A percentile compares a stretch with the other conserved stretches of the same genome.
Evolutionary conservation across 1,140 invertebrate species (phyloP).

Genomic region (Ceratosolen solmsi): DNA sequence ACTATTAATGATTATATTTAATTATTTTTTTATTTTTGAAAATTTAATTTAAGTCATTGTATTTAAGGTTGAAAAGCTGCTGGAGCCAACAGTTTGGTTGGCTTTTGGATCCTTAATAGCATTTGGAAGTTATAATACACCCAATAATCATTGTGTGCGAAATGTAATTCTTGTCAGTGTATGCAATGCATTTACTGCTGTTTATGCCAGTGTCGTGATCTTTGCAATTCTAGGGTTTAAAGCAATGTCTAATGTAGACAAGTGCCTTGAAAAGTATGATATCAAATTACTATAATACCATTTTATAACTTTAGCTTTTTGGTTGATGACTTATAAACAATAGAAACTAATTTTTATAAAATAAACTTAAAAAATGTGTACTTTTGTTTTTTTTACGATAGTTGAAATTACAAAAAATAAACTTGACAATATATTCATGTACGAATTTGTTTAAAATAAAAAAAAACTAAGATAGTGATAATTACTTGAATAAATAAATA

Average conservation of each 20-base stretch:
- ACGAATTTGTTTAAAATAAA: background rate
- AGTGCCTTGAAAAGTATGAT: slow-evolving; percentile 82
- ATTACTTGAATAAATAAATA: slow-evolving; percentile 4
- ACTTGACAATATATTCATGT: no score
- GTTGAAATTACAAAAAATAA: no score
- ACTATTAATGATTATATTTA: no score
- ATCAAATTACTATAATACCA: slow-evolving; percentile 19
- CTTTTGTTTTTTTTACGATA: no score
- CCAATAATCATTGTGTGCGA: slow-evolving; percentile 91
- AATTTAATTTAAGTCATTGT: no score
- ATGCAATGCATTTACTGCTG: slow-evolving; percentile 92
- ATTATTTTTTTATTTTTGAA: no score
- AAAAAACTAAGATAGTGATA: background rate
- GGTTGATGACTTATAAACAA: background rate
- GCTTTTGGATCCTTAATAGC: slow-evolving; percentile 94
- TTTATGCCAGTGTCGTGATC: slow-evolving; percentile 94
- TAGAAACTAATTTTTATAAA: no score
- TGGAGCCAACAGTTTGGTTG: slow-evolving; percentile 90
- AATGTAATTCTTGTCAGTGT: slow-evolving; percentile 92
- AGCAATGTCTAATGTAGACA: slow-evolving; percentile 85
- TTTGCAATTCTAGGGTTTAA: slow-evolving; percentile 92
- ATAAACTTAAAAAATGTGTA: no score
- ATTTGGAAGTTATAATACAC: slow-evolving; percentile 92
- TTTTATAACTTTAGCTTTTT: background rate
- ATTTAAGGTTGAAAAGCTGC: slow-evolving; percentile 82